These are phyloP conservation scores for Osmerus eperlanus DNA, from an alignment of 2,113 vertebrate species.

Conservation along the genomic window DNA sequence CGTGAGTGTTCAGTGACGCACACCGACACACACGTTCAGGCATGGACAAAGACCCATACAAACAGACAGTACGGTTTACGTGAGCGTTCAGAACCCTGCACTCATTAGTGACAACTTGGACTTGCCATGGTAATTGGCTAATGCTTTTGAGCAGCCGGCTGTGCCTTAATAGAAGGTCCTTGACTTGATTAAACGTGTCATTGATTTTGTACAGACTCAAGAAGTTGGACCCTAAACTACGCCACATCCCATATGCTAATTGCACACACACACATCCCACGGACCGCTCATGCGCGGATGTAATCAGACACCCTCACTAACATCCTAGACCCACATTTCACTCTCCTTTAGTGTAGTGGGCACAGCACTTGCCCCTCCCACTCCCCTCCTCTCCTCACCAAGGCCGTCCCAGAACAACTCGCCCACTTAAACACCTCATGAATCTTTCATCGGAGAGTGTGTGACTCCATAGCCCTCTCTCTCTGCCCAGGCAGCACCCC, in stretches of 20 bases:
- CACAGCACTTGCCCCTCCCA: background rate
- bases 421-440: slow-evolving; percentile 42
- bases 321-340: background rate
- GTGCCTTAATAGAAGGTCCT: slow-evolving; percentile 30
- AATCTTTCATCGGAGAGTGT: slow-evolving; percentile 36
- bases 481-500: slow-evolving; percentile 6
- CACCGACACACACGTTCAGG: background rate
- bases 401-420: slow-evolving; percentile 2
- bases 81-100: background rate
- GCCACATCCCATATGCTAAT: too few relatives aligned
- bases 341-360: too few relatives aligned
- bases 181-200: too few relatives aligned
- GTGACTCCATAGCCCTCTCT: background rate
- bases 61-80: background rate
- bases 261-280: background rate
- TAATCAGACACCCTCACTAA: background rate
- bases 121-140: slow-evolving; percentile 21
- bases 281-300: slow-evolving; percentile 3
- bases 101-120: background rate
- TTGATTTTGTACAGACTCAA: too few relatives aligned
- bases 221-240: too few relatives aligned
- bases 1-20: slow-evolving; percentile 75
- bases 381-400: background rate
- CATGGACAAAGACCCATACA: slow-evolving; percentile 3
- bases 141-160: slow-evolving; percentile 20